phyloP scores from a whole-genome alignment of 2,113 vertebrate genomes.

The Falcunculus frontatus region DNA sequence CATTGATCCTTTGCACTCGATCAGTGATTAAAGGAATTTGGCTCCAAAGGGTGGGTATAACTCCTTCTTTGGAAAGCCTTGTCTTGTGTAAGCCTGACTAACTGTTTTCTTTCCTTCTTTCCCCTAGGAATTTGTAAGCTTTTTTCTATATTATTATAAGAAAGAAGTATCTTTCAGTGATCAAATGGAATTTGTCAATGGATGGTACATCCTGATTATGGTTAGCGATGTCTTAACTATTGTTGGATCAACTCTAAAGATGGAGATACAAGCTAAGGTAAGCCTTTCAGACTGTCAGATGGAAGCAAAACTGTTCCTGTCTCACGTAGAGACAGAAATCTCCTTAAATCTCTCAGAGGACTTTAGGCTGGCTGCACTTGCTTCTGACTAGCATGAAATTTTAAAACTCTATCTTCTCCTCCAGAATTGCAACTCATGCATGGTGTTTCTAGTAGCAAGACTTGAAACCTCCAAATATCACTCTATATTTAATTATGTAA shows the following conservation, averaged over 20 bases:
- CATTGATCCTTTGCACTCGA: constrained; percentile 82
- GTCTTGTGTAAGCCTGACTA: neutral
- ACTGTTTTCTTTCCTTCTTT: neutral
- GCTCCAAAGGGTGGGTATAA: constrained; percentile 83
- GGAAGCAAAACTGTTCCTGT: neutral
- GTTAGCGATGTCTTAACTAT: constrained; percentile 86
- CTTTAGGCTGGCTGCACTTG: neutral
- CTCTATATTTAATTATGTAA: neutral
- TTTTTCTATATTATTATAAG: constrained; percentile 78
- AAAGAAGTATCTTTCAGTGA: constrained; percentile 82
- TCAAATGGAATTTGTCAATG: constrained; percentile 91
- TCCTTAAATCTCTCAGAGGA: neutral
- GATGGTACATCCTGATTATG: constrained; percentile 92
- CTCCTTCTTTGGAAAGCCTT: neutral
- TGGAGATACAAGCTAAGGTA: constrained; percentile 95
- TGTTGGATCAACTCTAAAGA: constrained; percentile 87
- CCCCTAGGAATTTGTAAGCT: constrained; percentile 84
- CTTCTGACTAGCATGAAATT: neutral
- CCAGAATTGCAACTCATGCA: neutral
- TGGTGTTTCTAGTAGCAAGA: neutral
- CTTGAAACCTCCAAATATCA: neutral
- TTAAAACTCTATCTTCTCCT: neutral
- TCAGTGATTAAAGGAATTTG: constrained; percentile 83
- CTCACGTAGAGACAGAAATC: neutral
- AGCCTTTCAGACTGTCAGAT: neutral